Evolutionary conservation across 2,797 vertebrate genomes (phyloP), one percentile per base, ranked within the genome.

Genomic region (Pteropus rufus): DNA sequence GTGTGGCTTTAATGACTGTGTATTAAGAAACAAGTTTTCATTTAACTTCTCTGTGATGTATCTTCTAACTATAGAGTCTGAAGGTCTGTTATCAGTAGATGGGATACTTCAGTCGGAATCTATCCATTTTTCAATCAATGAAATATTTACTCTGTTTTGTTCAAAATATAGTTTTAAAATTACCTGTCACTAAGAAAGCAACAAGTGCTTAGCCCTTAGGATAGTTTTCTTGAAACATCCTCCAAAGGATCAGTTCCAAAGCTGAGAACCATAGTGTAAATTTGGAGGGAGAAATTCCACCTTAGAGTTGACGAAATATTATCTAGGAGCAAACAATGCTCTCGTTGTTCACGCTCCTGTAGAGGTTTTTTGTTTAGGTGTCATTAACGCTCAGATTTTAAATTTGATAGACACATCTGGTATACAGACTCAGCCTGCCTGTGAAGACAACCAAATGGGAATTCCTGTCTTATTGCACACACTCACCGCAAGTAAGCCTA

Each of bases 121-220:
- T 70, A 21, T 70, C 18, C 44, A 26, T 69, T 76, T 93, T 94
- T n/a, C 36, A 91, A 84, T 69, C 77, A 75, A 8, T 88, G 19
- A 70, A 65, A 49, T 80, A 75, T 46, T 80, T 89, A 44, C 29
- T 73, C 4, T 76, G 2, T 31, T 92, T 84, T 52, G 21, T 62
- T n/a, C 26, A 54, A 79, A 91, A 14, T 84, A n/a, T 64, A 87
- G 49, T 79, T 91, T 83, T 44, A 83, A 90, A 87, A 56, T 92
- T 64, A 95, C 67, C 41, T 77, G 0, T 88, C 34, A 72, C 23
- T 60, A 79, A 84, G 46, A 75, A 89, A 82, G 41, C 26, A 84
- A 75, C 16, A 79, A 87, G 16, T 24, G 16, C 19, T 92, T 73
- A 87, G 29, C 34, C 18, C 23, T 70, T 31, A 83, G 67, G 46